Base-by-base conservation (phyloP, 2,797 vertebrate species). In the Myotis myotis region DNA sequence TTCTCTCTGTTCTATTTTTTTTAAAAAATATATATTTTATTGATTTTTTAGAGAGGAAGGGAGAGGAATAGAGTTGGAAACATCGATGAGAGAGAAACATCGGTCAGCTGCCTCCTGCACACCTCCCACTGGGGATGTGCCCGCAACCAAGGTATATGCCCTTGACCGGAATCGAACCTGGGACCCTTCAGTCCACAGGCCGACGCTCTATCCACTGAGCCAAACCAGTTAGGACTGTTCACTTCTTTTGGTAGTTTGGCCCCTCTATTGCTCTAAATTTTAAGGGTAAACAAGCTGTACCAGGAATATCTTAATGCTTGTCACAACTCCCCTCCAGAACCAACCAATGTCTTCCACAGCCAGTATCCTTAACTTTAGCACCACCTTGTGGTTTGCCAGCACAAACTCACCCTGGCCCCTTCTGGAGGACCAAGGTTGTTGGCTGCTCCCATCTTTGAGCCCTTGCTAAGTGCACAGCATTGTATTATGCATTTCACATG, bases 311-410 rank as follows among this genome's bases (percentile, higher is more conserved):
- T 87, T 60, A 44, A 33, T 36, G 47, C 36, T 76, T 6, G 5
- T 55, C 51, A 86, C n/a, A 89, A 76, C 92, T 62, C 13, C 53
- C 38, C 25, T 13, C 33, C 13, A 36, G 49, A 75, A 41, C n/a
- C 66, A 81, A 36, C 57, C 8, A 1, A 9, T 57, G 38, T 53
- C n/a, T 70, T 76, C 33, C 13, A 22, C 16, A 55, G 57, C 33
- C 23, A 85, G 41, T 60, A 62, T 74, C 68, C 20, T 90, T 94
- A 94, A 30, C 89, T 92, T 60, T 74, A 92, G 85, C 95, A 76
- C 97, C 97, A 97, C 66, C 97, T 96, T 7, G 96, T 96, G 97
- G 94, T 15, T 87, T 66, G 19, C 41, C 22, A 86, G 84, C 2
- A 30, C 22, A 90, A 89, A 82, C 22, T 92, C 57, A 74, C 2